These are phyloP conservation scores for Pteropus rufus DNA, from an alignment of 2,797 vertebrate genomes.

Conservation along the genomic window DNA sequence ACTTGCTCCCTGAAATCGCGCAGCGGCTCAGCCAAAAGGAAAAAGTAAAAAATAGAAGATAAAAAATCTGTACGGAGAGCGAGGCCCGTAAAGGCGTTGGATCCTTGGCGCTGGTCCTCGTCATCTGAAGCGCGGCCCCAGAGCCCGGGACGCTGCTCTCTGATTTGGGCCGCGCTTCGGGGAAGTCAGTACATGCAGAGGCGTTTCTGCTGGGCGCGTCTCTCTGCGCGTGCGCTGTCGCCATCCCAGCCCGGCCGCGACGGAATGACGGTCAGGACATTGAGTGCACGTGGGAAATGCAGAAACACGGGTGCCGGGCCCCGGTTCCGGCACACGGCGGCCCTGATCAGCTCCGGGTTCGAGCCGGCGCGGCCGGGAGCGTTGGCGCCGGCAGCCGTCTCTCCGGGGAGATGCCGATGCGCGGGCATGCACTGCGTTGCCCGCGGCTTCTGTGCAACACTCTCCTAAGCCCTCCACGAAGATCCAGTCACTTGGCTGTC, in stretches of 20 bases:
- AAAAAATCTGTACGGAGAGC: fast-evolving
- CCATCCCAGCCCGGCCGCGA: neutral
- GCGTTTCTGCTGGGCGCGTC: neutral
- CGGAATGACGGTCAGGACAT: neutral
- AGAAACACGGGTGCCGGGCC: neutral
- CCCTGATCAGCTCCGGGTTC: slow-evolving; percentile 1
- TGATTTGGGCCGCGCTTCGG: slow-evolving; percentile 25
- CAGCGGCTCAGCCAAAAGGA: neutral
- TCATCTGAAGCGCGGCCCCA: neutral
- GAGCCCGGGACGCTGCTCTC: neutral
- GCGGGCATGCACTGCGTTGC: neutral
- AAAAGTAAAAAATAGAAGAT: neutral
- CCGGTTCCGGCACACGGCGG: neutral
- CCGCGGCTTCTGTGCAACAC: slow-evolving; percentile 52
- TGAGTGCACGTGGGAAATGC: neutral
- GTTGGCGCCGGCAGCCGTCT: neutral
- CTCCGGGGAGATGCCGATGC: slow-evolving; percentile 32
- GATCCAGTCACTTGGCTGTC: slow-evolving; percentile 75
- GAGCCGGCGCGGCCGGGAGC: slow-evolving; percentile 12
- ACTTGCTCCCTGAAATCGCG: slow-evolving; percentile 14
- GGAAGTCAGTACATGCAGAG: neutral
- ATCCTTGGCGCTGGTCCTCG: neutral
- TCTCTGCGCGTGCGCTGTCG: slow-evolving; percentile 6
- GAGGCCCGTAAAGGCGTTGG: neutral
- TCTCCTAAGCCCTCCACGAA: slow-evolving; percentile 32